These are phyloP conservation scores for Naja naja DNA, from an alignment of 2,113 vertebrate species.

Conservation along the genomic window DNA sequence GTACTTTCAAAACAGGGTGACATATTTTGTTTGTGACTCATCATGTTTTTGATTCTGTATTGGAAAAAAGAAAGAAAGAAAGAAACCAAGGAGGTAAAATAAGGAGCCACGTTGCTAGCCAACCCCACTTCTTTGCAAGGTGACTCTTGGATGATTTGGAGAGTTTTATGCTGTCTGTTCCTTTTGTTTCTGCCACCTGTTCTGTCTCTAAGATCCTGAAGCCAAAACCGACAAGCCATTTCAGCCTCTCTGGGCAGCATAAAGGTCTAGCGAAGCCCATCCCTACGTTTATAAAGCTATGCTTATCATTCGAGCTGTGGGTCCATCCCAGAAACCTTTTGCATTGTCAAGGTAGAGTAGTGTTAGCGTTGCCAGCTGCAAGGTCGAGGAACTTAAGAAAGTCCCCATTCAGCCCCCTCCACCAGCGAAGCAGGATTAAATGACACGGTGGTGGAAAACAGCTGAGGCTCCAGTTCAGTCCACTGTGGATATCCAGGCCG, in stretches of 20 bases:
- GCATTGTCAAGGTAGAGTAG: conserved; percentile 19
- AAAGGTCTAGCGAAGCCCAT: not conserved
- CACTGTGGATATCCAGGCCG: conserved; percentile 27
- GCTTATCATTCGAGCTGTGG: conserved; percentile 38
- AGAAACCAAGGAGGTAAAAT: not conserved
- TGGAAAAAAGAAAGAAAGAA: not conserved
- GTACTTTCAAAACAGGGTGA: not conserved
- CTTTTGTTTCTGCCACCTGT: not conserved
- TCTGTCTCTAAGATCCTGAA: not conserved
- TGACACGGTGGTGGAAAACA: conserved; percentile 16
- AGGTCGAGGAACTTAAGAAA: conserved; percentile 16
- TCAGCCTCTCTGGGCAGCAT: not conserved
- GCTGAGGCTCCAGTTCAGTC: conserved; percentile 34
- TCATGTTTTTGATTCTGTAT: not conserved
- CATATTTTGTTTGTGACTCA: not conserved
- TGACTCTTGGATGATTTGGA: not conserved
- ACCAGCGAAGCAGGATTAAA: conserved; percentile 9
- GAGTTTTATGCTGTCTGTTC: not conserved
- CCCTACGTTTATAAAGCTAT: conserved; percentile 19
- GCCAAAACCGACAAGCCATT: not conserved
- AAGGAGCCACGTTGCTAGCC: not conserved
- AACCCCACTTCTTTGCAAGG: not conserved
- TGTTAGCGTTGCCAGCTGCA: conserved; percentile 28
- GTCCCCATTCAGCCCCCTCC: conserved; percentile 22
- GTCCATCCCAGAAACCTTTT: not conserved